These are phyloP conservation scores for Eurytoma adleriae DNA, from an alignment of 2,888 invertebrate genomes.

Conservation along the genomic window DNA sequence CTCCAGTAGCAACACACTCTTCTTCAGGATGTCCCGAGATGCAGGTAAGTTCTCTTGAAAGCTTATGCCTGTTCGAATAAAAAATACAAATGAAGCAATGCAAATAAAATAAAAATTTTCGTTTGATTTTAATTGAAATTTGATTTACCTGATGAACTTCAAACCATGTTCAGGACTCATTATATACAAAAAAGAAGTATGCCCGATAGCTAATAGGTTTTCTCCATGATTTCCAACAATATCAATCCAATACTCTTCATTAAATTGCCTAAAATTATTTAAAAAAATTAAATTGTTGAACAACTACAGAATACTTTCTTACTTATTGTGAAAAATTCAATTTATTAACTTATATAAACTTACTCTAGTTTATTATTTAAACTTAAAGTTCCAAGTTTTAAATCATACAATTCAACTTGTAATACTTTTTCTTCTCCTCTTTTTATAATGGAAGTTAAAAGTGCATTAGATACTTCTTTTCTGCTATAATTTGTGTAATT, in stretches of 20 bases:
- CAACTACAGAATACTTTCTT: background rate
- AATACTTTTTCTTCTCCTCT: constrained; percentile 55
- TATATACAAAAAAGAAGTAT: constrained; percentile 67
- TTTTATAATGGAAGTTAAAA: constrained; percentile 66
- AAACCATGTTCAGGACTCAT: constrained; percentile 68
- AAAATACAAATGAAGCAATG: background rate
- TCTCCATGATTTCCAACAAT: constrained; percentile 71
- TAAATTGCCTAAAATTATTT: constrained; percentile 56
- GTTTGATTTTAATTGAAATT: background rate
- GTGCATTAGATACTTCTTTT: constrained; percentile 61
- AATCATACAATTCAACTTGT: constrained; percentile 64
- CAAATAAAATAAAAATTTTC: constrained; percentile 16
- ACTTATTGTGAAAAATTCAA: background rate
- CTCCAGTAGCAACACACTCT: constrained; percentile 83
- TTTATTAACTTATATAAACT: constrained; percentile 29
- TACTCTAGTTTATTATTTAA: constrained; percentile 51
- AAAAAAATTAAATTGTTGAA: constrained; percentile 7
- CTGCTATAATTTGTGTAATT: constrained; percentile 62
- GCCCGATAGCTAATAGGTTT: constrained; percentile 70
- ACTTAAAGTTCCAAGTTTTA: constrained; percentile 63
- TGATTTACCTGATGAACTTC: constrained; percentile 63
- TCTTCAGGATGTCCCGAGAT: constrained; percentile 83
- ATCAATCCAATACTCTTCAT: constrained; percentile 69
- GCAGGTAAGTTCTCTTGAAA: constrained; percentile 78
- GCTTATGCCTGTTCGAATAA: constrained; percentile 62